Evolutionary conservation across 1,140 invertebrate species (phyloP), one percentile per base, ranked within the genome.

Genomic region (Ruditapes philippinarum): DNA sequence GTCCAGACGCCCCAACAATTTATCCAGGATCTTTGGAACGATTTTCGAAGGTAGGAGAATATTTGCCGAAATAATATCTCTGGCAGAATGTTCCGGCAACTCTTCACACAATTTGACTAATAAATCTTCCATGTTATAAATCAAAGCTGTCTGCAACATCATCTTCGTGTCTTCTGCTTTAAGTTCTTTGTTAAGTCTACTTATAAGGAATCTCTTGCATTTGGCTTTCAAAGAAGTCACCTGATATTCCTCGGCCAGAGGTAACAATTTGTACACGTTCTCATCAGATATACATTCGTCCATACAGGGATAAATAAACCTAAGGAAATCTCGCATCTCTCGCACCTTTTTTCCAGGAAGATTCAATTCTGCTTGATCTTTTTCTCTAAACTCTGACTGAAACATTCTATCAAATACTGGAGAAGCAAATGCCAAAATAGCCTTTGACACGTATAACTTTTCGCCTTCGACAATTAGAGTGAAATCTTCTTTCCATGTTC

Each of bases 361-460:
- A 5, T 38, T 22, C 22, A 80, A 3, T 40, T 80, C 78, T 11
- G 4, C 12, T 4, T 7, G 1, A 40, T 60, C 36, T 19, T 60
- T 80, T 45, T 45, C 42, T 45, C 14, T 45, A 45, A 45, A 45
- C 5, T 45, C 42, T 45, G 42, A 45, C 14, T 80, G 28, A 33
- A 80, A 80, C 78, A 80, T 80, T 22, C 12, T 62, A 22, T 49
- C n/a, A 42, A 80, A 60, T 0, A 80, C 78, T 28, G 78, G 78
- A 17, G 78, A 80, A 19, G 31, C 49, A 3, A 80, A 17, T 3
- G 49, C 31, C 19, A 80, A 54, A 3, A 80, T 25, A 36, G 49
- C 49, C 38, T 80, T 80, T 7, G 57, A 36, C 9, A 80, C 78
- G 40, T 57, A 62, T 19, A 80, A 31, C 7, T 62, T 33, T 60